Percentiles rank a stretch among this genome's conserved stretches.
Evolutionary conservation across 2,888 invertebrate species (phyloP).

Genomic region (Neoascia interrupta): DNA sequence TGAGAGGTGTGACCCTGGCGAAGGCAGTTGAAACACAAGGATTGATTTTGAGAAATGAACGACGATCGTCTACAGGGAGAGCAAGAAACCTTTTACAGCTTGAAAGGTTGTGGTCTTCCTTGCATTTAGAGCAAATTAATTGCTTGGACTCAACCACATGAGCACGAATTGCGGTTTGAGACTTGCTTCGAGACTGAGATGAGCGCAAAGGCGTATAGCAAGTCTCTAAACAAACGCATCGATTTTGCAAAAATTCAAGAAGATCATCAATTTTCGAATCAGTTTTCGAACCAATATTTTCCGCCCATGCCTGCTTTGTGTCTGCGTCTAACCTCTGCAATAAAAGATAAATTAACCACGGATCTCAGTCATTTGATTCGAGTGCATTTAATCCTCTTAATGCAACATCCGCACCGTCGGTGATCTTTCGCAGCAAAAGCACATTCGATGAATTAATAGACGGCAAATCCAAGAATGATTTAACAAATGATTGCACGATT

Average conservation of each 20-base stretch:
- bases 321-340: slow-evolving; percentile 4
- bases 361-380: background rate
- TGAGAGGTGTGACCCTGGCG: background rate
- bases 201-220: too few species aligned
- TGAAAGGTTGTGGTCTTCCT: background rate
- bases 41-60: background rate
- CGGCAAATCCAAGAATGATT: slow-evolving; percentile 31
- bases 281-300: too few species aligned
- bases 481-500: slow-evolving; percentile 53
- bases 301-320: background rate
- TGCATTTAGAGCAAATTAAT: background rate
- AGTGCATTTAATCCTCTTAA: slow-evolving; percentile 5
- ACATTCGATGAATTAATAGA: background rate
- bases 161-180: background rate
- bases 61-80: background rate
- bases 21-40: background rate
- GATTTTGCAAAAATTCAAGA: slow-evolving; percentile 1
- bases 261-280: background rate
- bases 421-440: too few species aligned
- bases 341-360: slow-evolving; percentile 12
- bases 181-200: too few species aligned
- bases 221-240: slow-evolving; percentile 20
- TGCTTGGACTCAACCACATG: slow-evolving; percentile 16
- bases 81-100: background rate
- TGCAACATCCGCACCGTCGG: slow-evolving; percentile 8